Evolutionary conservation across 2,888 invertebrate species (phyloP).

Genomic region (Acrobasis consociella): DNA sequence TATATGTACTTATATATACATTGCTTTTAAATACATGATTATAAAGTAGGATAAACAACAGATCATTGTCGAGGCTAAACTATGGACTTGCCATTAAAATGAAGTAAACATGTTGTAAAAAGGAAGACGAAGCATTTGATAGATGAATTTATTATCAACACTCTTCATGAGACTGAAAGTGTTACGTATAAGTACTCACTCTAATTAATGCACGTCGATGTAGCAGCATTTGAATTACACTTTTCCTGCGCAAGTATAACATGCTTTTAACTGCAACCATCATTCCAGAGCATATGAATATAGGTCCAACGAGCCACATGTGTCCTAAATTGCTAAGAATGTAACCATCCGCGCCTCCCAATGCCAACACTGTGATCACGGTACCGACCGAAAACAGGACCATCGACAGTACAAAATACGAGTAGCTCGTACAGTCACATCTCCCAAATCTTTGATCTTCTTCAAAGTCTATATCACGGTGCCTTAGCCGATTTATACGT

Average conservation of each 20-base stretch:
- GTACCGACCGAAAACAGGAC: conserved; percentile 85
- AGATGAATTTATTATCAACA: neutral
- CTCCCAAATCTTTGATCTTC: conserved; percentile 84
- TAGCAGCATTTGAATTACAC: conserved; percentile 85
- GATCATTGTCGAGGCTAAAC: neutral
- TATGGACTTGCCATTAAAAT: neutral
- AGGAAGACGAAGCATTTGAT: neutral
- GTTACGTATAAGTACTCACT: conserved; percentile 59
- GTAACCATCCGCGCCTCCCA: conserved; percentile 84
- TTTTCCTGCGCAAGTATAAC: conserved; percentile 85
- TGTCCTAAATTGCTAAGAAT: conserved; percentile 84
- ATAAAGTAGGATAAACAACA: neutral
- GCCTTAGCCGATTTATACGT: conserved; percentile 82
- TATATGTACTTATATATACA: neutral
- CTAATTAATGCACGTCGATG: conserved; percentile 84
- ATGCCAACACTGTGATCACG: conserved; percentile 84
- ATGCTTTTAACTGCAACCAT: conserved; percentile 87
- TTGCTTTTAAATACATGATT: neutral
- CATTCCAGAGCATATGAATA: conserved; percentile 86
- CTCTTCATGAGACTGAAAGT: neutral
- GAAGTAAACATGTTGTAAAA: neutral
- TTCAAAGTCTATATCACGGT: conserved; percentile 83
- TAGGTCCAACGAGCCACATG: conserved; percentile 87
- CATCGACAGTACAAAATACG: conserved; percentile 84
- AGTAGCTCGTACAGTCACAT: conserved; percentile 86